These are phyloP conservation scores for Eurystomus glaucurus DNA, from an alignment of 2,797 vertebrate genomes.

Conservation along the genomic window DNA sequence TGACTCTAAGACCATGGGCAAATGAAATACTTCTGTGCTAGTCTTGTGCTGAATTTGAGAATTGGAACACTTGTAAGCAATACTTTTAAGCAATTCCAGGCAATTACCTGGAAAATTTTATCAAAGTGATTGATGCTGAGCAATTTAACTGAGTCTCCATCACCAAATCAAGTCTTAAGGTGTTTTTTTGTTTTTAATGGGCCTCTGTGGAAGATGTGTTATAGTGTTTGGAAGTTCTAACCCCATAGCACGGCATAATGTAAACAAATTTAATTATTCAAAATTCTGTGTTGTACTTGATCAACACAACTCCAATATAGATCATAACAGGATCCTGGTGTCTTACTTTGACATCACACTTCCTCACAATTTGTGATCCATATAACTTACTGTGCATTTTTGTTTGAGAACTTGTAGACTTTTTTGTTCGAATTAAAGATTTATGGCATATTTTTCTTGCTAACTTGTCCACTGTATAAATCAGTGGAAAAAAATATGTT, in stretches of 20 bases:
- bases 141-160: not conserved
- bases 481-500: not conserved
- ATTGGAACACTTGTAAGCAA: not conserved
- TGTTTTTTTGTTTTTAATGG: not conserved
- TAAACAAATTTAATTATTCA: not conserved
- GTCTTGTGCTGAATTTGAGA: not conserved
- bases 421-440: not conserved
- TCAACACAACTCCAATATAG: not conserved
- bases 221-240: not conserved
- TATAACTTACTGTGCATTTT: not conserved
- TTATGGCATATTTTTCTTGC: not conserved
- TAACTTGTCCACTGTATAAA: not conserved
- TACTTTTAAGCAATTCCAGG: not conserved
- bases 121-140: not conserved
- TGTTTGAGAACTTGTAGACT: not conserved
- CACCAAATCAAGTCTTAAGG: not conserved
- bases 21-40: not conserved
- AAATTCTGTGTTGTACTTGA: not conserved
- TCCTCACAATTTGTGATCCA: not conserved
- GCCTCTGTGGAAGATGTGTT: not conserved
- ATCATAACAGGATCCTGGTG: accelerated
- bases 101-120: not conserved
- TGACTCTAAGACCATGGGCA: not conserved
- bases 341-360: not conserved
- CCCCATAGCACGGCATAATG: not conserved